Percentiles rank a stretch among this genome's conserved stretches.
These are phyloP conservation scores for Dicranocentrus wangi DNA, from an alignment of 2,888 invertebrate genomes.

Conservation along the genomic window DNA sequence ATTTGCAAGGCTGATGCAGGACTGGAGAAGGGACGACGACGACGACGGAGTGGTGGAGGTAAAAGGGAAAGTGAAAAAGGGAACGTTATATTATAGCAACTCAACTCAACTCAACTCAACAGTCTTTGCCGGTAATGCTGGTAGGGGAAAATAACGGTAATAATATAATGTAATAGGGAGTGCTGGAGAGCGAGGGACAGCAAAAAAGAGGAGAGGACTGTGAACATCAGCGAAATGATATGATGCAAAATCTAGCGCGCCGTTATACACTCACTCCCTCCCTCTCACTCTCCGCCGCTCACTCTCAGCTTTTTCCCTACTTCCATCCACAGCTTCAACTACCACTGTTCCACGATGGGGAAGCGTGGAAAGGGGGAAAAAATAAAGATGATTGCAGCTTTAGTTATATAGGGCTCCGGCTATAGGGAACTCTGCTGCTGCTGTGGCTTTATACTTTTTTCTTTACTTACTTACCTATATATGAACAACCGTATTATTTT, in stretches of 20 bases:
- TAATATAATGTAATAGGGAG: conserved; percentile 10
- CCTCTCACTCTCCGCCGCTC: not conserved
- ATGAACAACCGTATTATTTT: too few relatives aligned
- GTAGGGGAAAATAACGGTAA: not conserved
- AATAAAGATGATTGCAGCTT: conserved; percentile 25
- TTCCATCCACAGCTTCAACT: too few relatives aligned
- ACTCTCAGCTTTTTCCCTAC: not conserved
- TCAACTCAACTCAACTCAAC: too few relatives aligned
- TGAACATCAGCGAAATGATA: not conserved
- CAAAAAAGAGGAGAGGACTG: not conserved
- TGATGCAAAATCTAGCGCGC: conserved; percentile 12
- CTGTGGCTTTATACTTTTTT: not conserved
- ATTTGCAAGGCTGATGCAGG: too few relatives aligned
- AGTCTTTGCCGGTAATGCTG: not conserved
- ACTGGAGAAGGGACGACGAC: too few relatives aligned
- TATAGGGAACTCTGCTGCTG: not conserved
- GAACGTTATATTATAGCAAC: not conserved
- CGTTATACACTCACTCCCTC: not conserved
- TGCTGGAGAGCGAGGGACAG: not conserved
- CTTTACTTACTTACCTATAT: not conserved
- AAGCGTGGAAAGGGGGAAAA: conserved; percentile 9
- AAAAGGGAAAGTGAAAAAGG: not conserved
- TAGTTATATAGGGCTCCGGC: not conserved
- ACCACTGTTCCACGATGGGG: not conserved
- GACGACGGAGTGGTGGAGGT: not conserved